These are phyloP conservation scores for Camponotus floridanus DNA, from an alignment of 1,140 invertebrate genomes.

Conservation along the genomic window DNA sequence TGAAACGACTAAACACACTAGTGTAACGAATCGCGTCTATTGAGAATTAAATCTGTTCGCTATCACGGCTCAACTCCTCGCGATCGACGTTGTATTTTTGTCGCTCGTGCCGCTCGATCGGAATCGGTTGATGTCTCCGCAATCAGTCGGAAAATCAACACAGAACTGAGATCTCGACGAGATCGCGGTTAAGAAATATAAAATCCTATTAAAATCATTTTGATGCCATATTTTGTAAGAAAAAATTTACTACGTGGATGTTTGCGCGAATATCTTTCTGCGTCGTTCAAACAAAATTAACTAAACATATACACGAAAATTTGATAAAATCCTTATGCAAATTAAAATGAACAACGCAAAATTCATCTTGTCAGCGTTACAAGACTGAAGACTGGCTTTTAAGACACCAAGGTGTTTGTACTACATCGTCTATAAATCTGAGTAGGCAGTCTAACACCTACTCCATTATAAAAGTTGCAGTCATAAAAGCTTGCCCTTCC, in stretches of 20 bases:
- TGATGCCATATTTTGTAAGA: too few relatives aligned
- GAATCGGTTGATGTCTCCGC: constrained; percentile 24
- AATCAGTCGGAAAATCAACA: not conserved
- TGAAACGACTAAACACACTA: constrained; percentile 39
- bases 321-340: constrained; percentile 10
- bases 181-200: not conserved
- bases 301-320: constrained; percentile 7
- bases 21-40: constrained; percentile 59
- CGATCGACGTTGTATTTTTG: constrained; percentile 25
- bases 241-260: not conserved
- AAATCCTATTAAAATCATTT: constrained; percentile 7
- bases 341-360: constrained; percentile 18
- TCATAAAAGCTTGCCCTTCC: constrained; percentile 69
- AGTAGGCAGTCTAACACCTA: constrained; percentile 69
- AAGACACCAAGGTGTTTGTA: constrained; percentile 67
- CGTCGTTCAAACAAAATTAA: constrained; percentile 4
- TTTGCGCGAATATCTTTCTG: not conserved
- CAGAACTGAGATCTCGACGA: not conserved
- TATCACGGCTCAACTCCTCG: not conserved
- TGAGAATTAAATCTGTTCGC: constrained; percentile 65
- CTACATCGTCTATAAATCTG: constrained; percentile 71
- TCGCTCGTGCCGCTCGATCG: constrained; percentile 32
- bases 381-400: constrained; percentile 64
- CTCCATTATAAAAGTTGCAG: constrained; percentile 68
- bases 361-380: constrained; percentile 30